Percentiles rank a stretch among this genome's conserved stretches.
phyloP scores from a whole-genome alignment of 1,140 invertebrate species.

The Pygmarrhopalites habei region DNA sequence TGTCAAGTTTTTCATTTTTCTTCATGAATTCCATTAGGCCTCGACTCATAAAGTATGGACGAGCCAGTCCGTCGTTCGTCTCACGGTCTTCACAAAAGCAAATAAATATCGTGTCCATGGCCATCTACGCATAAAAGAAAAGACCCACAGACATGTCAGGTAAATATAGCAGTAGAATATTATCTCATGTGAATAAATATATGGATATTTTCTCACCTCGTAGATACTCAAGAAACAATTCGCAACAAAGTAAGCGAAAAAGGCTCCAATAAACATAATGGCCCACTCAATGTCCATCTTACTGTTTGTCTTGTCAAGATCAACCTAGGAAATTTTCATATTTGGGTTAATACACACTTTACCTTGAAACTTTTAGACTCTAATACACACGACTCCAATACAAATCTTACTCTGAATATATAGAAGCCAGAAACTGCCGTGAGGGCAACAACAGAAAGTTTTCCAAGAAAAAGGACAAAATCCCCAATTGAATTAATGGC shows the following conservation, averaged over 20 bases:
- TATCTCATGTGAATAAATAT: slow-evolving; percentile 5
- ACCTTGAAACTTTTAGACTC: too few species aligned
- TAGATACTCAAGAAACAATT: slow-evolving; percentile 70
- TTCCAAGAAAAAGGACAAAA: slow-evolving; percentile 66
- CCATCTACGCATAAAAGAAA: slow-evolving; percentile 56
- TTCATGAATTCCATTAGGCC: slow-evolving; percentile 65
- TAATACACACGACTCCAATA: too few species aligned
- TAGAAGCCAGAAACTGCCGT: slow-evolving; percentile 56
- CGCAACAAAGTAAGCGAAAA: slow-evolving; percentile 66
- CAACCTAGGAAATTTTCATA: too few species aligned
- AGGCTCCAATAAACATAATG: slow-evolving; percentile 54
- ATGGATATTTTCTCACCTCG: slow-evolving; percentile 52
- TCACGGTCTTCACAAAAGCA: slow-evolving; percentile 75
- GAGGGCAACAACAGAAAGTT: slow-evolving; percentile 58
- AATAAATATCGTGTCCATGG: slow-evolving; percentile 71
- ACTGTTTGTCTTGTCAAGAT: slow-evolving; percentile 53
- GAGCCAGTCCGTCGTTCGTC: slow-evolving; percentile 61
- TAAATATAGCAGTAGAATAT: too few species aligned
- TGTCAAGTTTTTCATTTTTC: slow-evolving; percentile 55
- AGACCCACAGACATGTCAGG: too few species aligned
- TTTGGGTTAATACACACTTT: too few species aligned
- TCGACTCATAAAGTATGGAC: slow-evolving; percentile 67
- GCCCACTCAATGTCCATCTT: slow-evolving; percentile 62
- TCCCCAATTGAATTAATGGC: slow-evolving; percentile 72
- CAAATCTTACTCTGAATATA: slow-evolving; percentile 55